A percentile compares a stretch with the other conserved stretches of the same genome.
Evolutionary conservation across 1,140 invertebrate genomes (phyloP).

Genomic region (Drusus annulatus): DNA sequence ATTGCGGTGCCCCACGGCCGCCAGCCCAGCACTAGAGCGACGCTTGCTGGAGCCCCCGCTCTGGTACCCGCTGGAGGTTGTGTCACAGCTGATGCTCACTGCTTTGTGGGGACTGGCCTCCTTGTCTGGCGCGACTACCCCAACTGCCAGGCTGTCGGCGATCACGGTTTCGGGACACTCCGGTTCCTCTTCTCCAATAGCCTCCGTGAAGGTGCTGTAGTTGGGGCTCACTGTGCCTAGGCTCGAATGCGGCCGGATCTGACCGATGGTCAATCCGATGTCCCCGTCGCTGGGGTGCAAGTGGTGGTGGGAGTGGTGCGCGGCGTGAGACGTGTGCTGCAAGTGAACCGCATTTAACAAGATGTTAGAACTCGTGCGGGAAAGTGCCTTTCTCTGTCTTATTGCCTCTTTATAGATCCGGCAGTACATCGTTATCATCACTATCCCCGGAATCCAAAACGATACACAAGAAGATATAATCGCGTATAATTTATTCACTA

Average conservation of each 20-base stretch:
- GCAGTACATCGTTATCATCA: constrained; percentile 95
- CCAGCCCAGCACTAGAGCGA: constrained; percentile 63
- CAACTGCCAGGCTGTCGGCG: constrained; percentile 41
- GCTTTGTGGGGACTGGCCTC: constrained; percentile 70
- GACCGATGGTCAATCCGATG: constrained; percentile 62
- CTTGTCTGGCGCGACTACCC: constrained; percentile 61
- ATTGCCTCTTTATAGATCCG: constrained; percentile 92
- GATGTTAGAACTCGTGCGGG: constrained; percentile 86
- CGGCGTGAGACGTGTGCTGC: constrained; percentile 79
- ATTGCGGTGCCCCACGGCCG: constrained; percentile 57
- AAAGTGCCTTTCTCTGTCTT: constrained; percentile 88
- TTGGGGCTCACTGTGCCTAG: constrained; percentile 73
- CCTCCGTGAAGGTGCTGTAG: constrained; percentile 79
- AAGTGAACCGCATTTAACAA: constrained; percentile 87
- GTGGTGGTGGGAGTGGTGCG: constrained; percentile 77
- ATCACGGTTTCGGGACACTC: constrained; percentile 63
- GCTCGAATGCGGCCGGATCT: constrained; percentile 66
- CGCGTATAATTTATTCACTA: constrained; percentile 91
- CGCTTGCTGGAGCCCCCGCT: constrained; percentile 67
- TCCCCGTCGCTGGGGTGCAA: constrained; percentile 79
- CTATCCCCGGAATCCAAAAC: constrained; percentile 95
- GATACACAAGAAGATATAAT: constrained; percentile 93
- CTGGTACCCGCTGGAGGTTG: constrained; percentile 69
- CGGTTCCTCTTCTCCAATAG: constrained; percentile 74
- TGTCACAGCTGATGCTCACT: constrained; percentile 69